Evolutionary conservation across 37 sponge, comb jelly and placozoan genomes (phyloP), one percentile per base, ranked within the genome.

Genomic region (Trichoplax adhaerens): DNA sequence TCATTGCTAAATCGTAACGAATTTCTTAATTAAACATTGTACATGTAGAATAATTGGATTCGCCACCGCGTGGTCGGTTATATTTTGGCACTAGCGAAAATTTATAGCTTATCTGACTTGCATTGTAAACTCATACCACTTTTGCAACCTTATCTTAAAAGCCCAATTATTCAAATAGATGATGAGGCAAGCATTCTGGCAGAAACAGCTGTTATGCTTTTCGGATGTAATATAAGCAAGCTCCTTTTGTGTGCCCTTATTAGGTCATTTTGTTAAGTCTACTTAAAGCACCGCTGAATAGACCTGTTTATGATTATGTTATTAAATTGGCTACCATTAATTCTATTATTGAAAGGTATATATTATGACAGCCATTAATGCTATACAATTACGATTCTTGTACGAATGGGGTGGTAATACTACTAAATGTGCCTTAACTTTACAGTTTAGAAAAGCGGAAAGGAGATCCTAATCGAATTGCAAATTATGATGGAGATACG

Each of bases 51-150:
- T 70, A 69, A 87, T 8, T 95, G 96, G 96, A 76, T 87, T 48
- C 65, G 88, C 7, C 87, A 95, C 76, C 81, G 80, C 3, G 78
- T 86, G 6, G 83, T 90, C 0, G 91, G 96, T 4, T 90, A 90
- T 64, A 70, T 95, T 10, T 62, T 68, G 0, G 71, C 81, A 3
- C 76, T 69, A 1, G 78, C 78, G 62, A 6, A 62, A 3, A 77
- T 83, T 51, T 71, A 90, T 56, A 85, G 83, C 61, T 59, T 72
- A 0, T 76, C 91, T 53, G 96, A 95, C 73, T 68, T 72, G 0
- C 72, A 83, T 73, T 95, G 96, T 65, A 86, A 77, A 63, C 62
- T 95, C 1, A 65, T 77, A 5, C 91, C 86, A 0, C 57, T 62
- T 7, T 70, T 95, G 1, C 72, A 74, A 8, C 76, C 62, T 50